A percentile compares a stretch with the other conserved stretches of the same genome.
Evolutionary conservation across 2,888 invertebrate species (phyloP).

Genomic region (Automeris io): DNA sequence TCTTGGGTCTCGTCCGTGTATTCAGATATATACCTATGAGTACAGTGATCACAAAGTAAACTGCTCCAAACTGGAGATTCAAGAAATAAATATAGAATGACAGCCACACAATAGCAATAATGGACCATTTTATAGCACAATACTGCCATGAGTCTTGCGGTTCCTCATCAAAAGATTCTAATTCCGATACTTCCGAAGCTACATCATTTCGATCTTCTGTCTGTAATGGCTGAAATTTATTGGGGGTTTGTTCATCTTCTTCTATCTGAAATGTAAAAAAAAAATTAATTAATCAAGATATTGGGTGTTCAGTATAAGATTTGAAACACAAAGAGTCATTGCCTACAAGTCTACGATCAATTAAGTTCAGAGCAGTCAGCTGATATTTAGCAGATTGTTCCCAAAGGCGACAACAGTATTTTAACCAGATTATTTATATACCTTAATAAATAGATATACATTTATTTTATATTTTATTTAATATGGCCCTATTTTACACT

Average conservation of each 20-base stretch:
- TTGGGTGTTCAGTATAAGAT: neutral
- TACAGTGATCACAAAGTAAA: constrained; percentile 88
- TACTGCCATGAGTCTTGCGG: constrained; percentile 46
- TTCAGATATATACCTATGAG: constrained; percentile 89
- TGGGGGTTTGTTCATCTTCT: constrained; percentile 32
- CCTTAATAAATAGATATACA: no score
- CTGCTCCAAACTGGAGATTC: constrained; percentile 91
- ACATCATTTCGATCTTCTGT: constrained; percentile 36
- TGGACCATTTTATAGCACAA: constrained; percentile 46
- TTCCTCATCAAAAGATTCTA: constrained; percentile 38
- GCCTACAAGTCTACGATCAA: no score
- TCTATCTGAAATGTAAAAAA: constrained; percentile 38
- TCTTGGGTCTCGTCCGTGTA: constrained; percentile 85
- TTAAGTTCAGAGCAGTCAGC: no score
- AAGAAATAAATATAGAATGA: constrained; percentile 86
- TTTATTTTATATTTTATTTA: no score
- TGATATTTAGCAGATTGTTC: no score
- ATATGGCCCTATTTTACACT: no score
- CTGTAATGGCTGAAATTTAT: constrained; percentile 19
- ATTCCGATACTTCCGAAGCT: constrained; percentile 38
- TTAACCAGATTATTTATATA: no score
- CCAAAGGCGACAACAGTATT: no score
- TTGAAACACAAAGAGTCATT: no score
- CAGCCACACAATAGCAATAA: constrained; percentile 85
- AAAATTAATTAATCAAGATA: neutral